Base-by-base conservation (phyloP, 2,888 invertebrate genomes). In the Caenorhabditis sp. region DNA sequence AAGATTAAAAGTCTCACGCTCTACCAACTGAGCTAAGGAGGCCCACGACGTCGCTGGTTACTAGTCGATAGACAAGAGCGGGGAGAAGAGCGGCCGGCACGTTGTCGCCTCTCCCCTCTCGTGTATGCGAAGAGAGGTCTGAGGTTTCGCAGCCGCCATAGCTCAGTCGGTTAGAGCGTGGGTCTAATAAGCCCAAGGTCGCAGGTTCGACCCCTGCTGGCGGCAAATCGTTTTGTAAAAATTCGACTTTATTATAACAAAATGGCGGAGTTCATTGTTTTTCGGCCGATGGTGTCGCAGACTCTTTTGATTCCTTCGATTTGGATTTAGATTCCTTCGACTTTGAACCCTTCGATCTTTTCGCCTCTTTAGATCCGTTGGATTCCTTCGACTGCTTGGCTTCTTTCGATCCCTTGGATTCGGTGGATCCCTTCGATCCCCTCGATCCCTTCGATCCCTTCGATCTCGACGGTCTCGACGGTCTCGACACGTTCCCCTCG, bases 111-210 rank as follows among this genome's bases (percentile, higher is more conserved):
- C n/a, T n/a, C n/a, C n/a, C n/a, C n/a, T n/a, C n/a, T n/a, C n/a
- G n/a, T n/a, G n/a, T n/a, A n/a, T n/a, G n/a, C n/a, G n/a, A n/a
- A n/a, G n/a, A n/a, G n/a, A n/a, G n/a, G n/a, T n/a, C n/a, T n/a
- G n/a, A n/a, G n/a, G n/a, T n/a, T n/a, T n/a, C 39, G 43, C 52
- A 17, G 83, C 85, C 83, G 85, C 83, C 83, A 85, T 86, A 86
- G 86, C 85, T 86, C 86, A 86, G 86, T 86, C 84, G 86, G 86
- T 86, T 87, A 87, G 86, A 86, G 86, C 86, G 86, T 86, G 84
- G 86, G 86, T 87, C 86, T 87, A 86, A 86, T 87, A 86, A 86
- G 86, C 86, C 86, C 85, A 86, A 86, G 86, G 86, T 87, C 86
- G 83, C 84, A 87, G 86, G 86, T 86, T 86, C 86, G 86, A 87